Percentiles rank a stretch among this genome's conserved stretches.
These are phyloP conservation scores for Carduelis carduelis DNA, from an alignment of 2,797 vertebrate genomes.

Conservation along the genomic window DNA sequence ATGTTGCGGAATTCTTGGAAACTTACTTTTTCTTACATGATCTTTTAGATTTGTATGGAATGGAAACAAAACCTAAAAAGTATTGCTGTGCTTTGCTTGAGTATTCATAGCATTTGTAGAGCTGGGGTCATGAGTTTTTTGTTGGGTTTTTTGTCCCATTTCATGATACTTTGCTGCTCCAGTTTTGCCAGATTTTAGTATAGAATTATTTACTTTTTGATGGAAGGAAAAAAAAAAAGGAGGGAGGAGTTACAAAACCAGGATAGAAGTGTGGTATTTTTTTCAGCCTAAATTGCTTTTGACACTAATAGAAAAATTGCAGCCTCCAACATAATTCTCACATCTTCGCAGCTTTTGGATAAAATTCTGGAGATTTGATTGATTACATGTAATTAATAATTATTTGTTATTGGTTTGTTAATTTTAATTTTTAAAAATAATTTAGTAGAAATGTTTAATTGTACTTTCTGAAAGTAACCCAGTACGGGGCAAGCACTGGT, in stretches of 20 bases:
- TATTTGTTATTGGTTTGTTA: not conserved
- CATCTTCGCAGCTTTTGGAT: not conserved
- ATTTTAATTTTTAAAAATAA: not conserved
- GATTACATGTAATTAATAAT: not conserved
- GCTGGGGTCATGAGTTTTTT: fast-evolving
- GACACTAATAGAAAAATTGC: not conserved
- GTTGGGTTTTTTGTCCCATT: not conserved
- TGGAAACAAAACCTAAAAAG: not conserved
- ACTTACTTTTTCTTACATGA: not conserved
- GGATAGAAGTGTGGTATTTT: not conserved
- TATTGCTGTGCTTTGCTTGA: not conserved
- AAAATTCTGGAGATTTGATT: not conserved
- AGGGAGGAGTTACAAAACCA: not conserved
- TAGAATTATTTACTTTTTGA: not conserved
- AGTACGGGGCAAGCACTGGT: not conserved
- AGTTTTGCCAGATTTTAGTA: not conserved
- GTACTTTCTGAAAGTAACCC: not conserved
- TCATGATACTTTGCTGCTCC: not conserved
- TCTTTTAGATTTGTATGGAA: not conserved
- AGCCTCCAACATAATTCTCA: not conserved
- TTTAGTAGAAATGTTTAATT: not conserved
- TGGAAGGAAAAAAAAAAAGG: not conserved
- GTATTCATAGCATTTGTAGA: not conserved
- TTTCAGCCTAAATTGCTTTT: not conserved
- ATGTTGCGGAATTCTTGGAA: not conserved